These are phyloP conservation scores for Gobiocypris rarus DNA, from an alignment of 2,113 vertebrate genomes.

Conservation along the genomic window DNA sequence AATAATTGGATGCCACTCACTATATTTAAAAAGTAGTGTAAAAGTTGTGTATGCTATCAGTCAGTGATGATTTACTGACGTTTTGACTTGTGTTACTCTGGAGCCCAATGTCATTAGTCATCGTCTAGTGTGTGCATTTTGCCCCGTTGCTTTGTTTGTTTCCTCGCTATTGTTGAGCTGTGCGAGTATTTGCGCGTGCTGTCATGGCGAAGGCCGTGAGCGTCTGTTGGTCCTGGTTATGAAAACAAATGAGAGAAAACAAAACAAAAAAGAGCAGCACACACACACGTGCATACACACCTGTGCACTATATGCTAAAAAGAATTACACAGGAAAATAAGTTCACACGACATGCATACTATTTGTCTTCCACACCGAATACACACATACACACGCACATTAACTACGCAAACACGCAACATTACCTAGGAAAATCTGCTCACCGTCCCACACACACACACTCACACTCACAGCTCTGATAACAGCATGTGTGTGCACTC, in stretches of 20 bases:
- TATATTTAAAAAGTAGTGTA: too few species aligned
- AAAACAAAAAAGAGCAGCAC: neutral
- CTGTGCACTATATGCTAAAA: neutral
- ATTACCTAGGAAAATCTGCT: slow-evolving; percentile 7
- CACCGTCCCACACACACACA: neutral
- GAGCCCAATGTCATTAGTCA: neutral
- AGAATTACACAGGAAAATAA: neutral
- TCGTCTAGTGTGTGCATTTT: neutral
- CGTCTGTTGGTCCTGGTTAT: neutral
- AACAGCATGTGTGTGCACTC: slow-evolving; percentile 7
- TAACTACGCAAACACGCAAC: neutral
- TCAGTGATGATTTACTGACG: neutral
- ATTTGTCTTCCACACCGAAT: neutral
- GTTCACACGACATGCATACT: neutral
- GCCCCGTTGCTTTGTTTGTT: neutral
- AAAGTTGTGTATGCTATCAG: neutral
- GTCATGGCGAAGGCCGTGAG: neutral
- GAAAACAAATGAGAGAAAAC: neutral
- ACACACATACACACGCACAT: neutral
- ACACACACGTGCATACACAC: neutral
- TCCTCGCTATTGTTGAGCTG: neutral
- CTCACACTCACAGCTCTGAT: slow-evolving; percentile 13
- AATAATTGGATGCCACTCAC: too few species aligned
- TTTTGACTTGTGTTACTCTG: neutral
- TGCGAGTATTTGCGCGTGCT: neutral